phyloP scores from a whole-genome alignment of 2,888 invertebrate species.

The Drosophila setosimentum region DNA sequence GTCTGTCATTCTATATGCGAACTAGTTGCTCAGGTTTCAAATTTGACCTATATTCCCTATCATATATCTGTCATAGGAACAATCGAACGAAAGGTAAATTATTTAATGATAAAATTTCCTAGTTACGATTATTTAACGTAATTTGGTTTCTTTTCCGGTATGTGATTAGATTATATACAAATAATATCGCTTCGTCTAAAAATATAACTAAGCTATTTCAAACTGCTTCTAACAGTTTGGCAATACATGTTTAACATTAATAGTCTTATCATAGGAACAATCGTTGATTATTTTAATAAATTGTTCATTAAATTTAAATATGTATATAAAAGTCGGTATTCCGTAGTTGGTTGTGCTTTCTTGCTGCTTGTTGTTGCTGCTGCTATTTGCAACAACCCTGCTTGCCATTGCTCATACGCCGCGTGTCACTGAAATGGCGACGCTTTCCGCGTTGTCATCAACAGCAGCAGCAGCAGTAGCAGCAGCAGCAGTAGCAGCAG shows the following conservation, averaged over 20 bases:
- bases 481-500: neutral
- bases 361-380: neutral
- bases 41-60: neutral
- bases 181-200: neutral
- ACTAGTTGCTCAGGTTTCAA: neutral
- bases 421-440: constrained; percentile 53
- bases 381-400: constrained; percentile 9
- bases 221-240: neutral
- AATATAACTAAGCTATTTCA: neutral
- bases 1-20: neutral
- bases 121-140: neutral
- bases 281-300: neutral
- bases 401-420: constrained; percentile 70
- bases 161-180: neutral
- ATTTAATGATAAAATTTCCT: too few relatives aligned
- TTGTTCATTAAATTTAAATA: neutral
- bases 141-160: neutral
- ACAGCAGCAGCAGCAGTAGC: constrained; percentile 33
- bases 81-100: neutral
- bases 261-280: neutral
- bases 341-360: neutral
- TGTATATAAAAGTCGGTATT: neutral
- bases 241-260: neutral
- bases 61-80: neutral
- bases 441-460: constrained; percentile 68